Conservation (phyloP, 2,113 vertebrate species). For the Ranitomeya variabilis region DNA sequence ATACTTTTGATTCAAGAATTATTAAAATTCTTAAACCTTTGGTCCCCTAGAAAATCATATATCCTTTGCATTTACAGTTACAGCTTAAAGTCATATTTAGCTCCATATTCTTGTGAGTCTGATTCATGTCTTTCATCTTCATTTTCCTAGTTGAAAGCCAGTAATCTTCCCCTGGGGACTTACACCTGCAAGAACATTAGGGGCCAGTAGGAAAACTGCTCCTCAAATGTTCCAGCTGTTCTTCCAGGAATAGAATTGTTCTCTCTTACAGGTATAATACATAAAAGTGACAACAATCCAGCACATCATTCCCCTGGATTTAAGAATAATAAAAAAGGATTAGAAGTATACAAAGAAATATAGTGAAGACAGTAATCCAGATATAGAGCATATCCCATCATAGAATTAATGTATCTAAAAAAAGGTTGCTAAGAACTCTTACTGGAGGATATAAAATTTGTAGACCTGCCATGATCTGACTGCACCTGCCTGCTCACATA, state of each 20-base stretch:
- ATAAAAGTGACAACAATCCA: conserved; percentile 7
- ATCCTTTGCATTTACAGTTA: neutral
- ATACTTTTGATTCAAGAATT: neutral
- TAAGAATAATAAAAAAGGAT: conserved; percentile 36
- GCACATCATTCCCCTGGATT: conserved; percentile 34
- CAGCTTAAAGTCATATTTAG: conserved; percentile 1
- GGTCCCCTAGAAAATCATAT: neutral
- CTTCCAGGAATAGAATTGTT: neutral
- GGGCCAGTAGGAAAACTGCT: conserved; percentile 30
- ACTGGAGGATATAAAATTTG: neutral
- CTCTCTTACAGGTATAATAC: neutral
- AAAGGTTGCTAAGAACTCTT: neutral
- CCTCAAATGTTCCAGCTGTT: conserved; percentile 25
- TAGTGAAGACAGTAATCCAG: neutral
- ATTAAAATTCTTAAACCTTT: neutral
- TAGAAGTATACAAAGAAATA: neutral
- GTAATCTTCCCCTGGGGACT: conserved; percentile 39
- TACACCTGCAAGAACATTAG: conserved; percentile 43
- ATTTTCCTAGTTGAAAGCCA: conserved; percentile 23
- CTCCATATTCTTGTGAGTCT: neutral
- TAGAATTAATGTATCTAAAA: neutral
- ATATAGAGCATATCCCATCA: neutral
- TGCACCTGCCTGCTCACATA: neutral
- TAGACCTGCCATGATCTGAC: neutral
- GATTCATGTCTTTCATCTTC: conserved; percentile 20